phyloP scores from a whole-genome alignment of 1,140 invertebrate genomes.

The Papilio dardanus region DNA sequence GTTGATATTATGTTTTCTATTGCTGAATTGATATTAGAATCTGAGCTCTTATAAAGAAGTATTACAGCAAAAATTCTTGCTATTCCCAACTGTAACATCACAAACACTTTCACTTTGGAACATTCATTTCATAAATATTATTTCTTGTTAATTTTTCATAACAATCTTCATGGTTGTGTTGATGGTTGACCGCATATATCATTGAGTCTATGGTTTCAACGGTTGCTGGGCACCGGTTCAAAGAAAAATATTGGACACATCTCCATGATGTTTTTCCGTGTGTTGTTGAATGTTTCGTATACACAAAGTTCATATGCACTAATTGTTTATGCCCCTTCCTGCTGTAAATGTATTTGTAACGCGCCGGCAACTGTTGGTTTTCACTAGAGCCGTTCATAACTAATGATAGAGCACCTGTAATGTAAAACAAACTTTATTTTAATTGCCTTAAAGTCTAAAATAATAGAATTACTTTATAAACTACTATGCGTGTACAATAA shows the following conservation, averaged over 20 bases:
- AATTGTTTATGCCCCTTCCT: conserved; percentile 81
- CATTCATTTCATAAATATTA: conserved; percentile 80
- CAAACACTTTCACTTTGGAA: conserved; percentile 55
- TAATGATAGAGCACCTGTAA: conserved; percentile 76
- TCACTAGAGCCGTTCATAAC: conserved; percentile 70
- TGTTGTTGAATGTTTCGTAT: conserved; percentile 81
- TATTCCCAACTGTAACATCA: conserved; percentile 18
- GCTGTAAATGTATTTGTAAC: conserved; percentile 81
- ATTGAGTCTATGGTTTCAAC: conserved; percentile 79
- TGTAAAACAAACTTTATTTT: conserved; percentile 43
- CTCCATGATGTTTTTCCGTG: conserved; percentile 81
- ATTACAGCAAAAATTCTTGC: neutral
- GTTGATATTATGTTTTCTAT: too few species aligned
- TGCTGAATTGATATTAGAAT: too few species aligned
- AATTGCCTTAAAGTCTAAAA: conserved; percentile 27
- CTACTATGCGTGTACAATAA: neutral
- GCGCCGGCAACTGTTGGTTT: conserved; percentile 62
- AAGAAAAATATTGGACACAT: conserved; percentile 80
- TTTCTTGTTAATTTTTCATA: conserved; percentile 77
- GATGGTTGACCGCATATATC: conserved; percentile 79
- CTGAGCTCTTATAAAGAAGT: neutral
- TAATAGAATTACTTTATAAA: neutral
- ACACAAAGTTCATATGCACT: conserved; percentile 81
- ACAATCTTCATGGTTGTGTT: conserved; percentile 80
- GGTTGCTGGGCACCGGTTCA: conserved; percentile 79